Evolutionary conservation across 1,140 invertebrate genomes (phyloP).

Genomic region (Drosophila eugracilis): DNA sequence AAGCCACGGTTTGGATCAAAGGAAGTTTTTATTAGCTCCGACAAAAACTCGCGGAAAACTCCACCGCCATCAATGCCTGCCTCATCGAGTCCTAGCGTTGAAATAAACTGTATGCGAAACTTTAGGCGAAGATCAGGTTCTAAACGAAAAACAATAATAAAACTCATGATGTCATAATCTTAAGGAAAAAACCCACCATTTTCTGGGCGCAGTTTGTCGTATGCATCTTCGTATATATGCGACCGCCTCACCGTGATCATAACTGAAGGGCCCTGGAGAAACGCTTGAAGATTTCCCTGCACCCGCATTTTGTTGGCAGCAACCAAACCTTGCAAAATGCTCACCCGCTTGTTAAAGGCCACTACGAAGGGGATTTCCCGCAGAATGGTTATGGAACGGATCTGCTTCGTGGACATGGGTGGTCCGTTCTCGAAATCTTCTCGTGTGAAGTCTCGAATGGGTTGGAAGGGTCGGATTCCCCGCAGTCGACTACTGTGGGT

Average conservation of each 20-base stretch:
- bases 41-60: slow-evolving; percentile 96
- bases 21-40: slow-evolving; percentile 95
- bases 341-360: slow-evolving; percentile 94
- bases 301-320: slow-evolving; percentile 84
- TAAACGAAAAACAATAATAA: slow-evolving; percentile 71
- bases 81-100: slow-evolving; percentile 95
- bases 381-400: slow-evolving; percentile 94
- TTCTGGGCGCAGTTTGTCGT: slow-evolving; percentile 95
- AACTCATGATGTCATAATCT: neutral
- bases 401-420: slow-evolving; percentile 94
- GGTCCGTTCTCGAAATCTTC: slow-evolving; percentile 91
- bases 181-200: slow-evolving; percentile 88
- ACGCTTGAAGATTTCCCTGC: slow-evolving; percentile 90
- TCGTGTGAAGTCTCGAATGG: slow-evolving; percentile 87
- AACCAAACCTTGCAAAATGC: slow-evolving; percentile 92
- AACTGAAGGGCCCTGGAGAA: slow-evolving; percentile 91
- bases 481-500: slow-evolving; percentile 86
- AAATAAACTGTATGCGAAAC: slow-evolving; percentile 95
- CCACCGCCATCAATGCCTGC: slow-evolving; percentile 98
- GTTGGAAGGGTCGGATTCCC: slow-evolving; percentile 88
- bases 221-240: slow-evolving; percentile 98
- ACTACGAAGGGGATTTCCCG: slow-evolving; percentile 97
- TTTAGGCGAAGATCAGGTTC: slow-evolving; percentile 94
- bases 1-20: slow-evolving; percentile 99
- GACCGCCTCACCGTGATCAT: slow-evolving; percentile 93